Conservation (phyloP, 2,113 vertebrate species). For the Callorhinus ursinus region DNA sequence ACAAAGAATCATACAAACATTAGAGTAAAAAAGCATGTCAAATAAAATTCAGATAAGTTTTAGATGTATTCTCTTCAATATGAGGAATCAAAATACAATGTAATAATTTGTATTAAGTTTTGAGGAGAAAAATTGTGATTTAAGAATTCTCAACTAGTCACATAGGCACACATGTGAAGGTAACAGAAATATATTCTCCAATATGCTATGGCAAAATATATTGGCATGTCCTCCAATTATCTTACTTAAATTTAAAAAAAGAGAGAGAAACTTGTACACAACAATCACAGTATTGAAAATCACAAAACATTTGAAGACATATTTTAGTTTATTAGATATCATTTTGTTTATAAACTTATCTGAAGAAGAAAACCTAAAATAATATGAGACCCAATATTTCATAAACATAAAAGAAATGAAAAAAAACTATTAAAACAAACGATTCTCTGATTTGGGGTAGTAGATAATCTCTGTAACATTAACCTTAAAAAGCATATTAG, state of each 20-base stretch:
- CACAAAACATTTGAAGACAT: background rate
- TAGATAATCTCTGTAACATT: background rate
- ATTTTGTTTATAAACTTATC: background rate
- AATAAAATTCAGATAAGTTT: background rate
- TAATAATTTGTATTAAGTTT: background rate
- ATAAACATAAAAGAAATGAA: background rate
- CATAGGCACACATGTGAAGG: background rate
- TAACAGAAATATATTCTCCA: background rate
- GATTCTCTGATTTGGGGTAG: background rate
- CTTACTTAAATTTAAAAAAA: background rate
- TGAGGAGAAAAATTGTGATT: background rate
- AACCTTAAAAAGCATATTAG: background rate
- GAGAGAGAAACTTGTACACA: background rate
- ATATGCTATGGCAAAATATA: background rate
- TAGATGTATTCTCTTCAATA: background rate
- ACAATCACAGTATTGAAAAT: background rate
- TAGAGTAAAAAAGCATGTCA: background rate
- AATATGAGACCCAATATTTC: background rate
- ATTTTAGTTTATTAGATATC: background rate
- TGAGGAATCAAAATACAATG: background rate
- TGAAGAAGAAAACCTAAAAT: background rate
- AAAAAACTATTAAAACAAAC: background rate
- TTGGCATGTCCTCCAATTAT: background rate
- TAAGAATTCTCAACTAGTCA: background rate
- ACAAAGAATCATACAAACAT: background rate